These are phyloP conservation scores for Campylorhamphus procurvoides DNA, from an alignment of 2,113 vertebrate genomes.

Conservation along the genomic window DNA sequence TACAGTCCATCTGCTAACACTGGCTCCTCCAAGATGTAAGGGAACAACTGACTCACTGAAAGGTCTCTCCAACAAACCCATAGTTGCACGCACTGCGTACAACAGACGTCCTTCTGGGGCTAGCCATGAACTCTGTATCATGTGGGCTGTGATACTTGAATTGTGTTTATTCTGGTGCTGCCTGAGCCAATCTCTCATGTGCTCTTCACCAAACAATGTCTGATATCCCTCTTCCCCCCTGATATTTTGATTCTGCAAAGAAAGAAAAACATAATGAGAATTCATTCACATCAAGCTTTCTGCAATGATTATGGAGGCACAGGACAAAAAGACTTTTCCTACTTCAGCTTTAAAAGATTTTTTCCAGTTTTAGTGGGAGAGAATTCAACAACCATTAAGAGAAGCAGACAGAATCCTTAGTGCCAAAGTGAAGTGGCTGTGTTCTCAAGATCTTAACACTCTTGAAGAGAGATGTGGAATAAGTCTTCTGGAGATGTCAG, in stretches of 20 bases:
- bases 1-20: conserved; percentile 17
- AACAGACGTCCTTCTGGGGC: not conserved
- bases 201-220: not conserved
- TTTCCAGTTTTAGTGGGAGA: conserved; percentile 24
- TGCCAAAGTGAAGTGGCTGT: conserved; percentile 19
- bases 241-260: not conserved
- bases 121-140: not conserved
- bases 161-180: not conserved
- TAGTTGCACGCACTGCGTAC: not conserved
- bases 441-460: conserved; percentile 45
- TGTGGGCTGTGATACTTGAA: not conserved
- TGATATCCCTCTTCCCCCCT: not conserved
- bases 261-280: not conserved
- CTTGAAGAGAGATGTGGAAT: conserved; percentile 16
- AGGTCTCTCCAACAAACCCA: not conserved
- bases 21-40: conserved; percentile 1
- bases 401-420: not conserved
- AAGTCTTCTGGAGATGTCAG: conserved; percentile 48
- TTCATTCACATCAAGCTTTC: not conserved
- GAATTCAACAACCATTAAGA: not conserved
- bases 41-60: conserved; percentile 17
- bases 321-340: not conserved
- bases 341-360: not conserved
- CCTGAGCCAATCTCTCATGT: not conserved
- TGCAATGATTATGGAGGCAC: not conserved